Evolutionary conservation across 2,888 invertebrate genomes (phyloP), one percentile per base, ranked within the genome.

Genomic region (Drosophila parthenogenetica): DNA sequence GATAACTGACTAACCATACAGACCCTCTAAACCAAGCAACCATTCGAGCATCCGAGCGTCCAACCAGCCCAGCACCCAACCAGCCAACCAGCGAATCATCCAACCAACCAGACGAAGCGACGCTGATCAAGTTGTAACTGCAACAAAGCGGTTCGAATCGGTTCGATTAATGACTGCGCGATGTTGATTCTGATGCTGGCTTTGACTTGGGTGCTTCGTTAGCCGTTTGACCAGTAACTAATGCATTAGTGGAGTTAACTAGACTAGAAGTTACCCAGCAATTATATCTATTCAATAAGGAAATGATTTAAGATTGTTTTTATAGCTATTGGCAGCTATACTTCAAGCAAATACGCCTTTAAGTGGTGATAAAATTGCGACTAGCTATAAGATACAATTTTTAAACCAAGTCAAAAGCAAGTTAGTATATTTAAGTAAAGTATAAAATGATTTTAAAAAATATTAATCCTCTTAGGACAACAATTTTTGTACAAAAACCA

Each of bases 121-220:
- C 78, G 79, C 72, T 69, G 55, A 81, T 43, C 89, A 51, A 73
- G 89, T 77, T 85, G 62, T 63, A 77, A 75, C 89, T 73, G 89
- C 79, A 69, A 54, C 57, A 53, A 85, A 80, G 87, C 74, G 77
- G 84, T 79, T 85, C 39, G 50, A 55, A 49, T 74, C 77, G 50
- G 74, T 55, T 63, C 49, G 46, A 60, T 53, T 54, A 67, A 77
- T 64, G 77, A 77, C 71, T 39, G 43, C 43, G 22, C 40, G 53
- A 53, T 32, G 48, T 13, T 39, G 39, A 5, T 45, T 17, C 17
- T 49, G 49, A 5, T 17, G 16, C 35, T 46, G 55, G 1, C n/a
- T 53, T 46, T 45, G 59, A 25, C 54, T 25, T 5, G 5, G 54
- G 58, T 54, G 60, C 45, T 77, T 63, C 53, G 64, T 61, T 64